Base-by-base conservation (phyloP, 1,140 invertebrate genomes). In the Zaprionus taronus region DNA sequence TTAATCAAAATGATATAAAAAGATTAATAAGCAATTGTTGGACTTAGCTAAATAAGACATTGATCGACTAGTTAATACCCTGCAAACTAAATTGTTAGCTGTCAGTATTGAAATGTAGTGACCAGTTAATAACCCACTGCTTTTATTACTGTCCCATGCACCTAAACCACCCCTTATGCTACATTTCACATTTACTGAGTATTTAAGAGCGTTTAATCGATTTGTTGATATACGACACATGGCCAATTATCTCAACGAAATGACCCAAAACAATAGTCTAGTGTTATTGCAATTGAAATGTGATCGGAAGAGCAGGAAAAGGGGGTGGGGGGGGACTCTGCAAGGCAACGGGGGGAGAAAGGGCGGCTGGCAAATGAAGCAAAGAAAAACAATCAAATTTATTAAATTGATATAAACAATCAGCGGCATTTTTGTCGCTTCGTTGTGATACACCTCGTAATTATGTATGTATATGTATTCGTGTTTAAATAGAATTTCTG, bases 151-250 rank as follows among this genome's bases (percentile, higher is more conserved):
- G 4, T 11, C 9, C 17, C 14, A 5, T 12, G 20, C 28, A 34
- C 56, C 36, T 6, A n/a, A 36, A 28, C 15, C 22, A 12, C n/a
- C 34, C 22, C 51, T 5, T 38, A 0, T 44, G 0, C 17, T 2
- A 3, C 17, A 7, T 4, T 7, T 4, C n/a, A 12, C 28, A 20
- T 11, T 28, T 38, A 31, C 58, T 41, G 58, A 58, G 51, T 56
- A 74, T 49, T 12, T 14, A 36, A 69, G 6, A 38, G 67, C 83
- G 68, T 80, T 80, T 71, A 87, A 89, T 83, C 78, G 80, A 87
- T 83, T 86, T 66, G 76, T 63, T 82, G 72, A 72, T 67, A 71
- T 79, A 64, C 80, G 83, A 81, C 79, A 86, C 67, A 58, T 63
- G 69, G 14, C 56, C 76, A 87, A 87, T 82, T 82, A 86, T 76